These are phyloP conservation scores for Cyprinodon brontotheroides DNA, from an alignment of 2,113 vertebrate species.

Conservation along the genomic window DNA sequence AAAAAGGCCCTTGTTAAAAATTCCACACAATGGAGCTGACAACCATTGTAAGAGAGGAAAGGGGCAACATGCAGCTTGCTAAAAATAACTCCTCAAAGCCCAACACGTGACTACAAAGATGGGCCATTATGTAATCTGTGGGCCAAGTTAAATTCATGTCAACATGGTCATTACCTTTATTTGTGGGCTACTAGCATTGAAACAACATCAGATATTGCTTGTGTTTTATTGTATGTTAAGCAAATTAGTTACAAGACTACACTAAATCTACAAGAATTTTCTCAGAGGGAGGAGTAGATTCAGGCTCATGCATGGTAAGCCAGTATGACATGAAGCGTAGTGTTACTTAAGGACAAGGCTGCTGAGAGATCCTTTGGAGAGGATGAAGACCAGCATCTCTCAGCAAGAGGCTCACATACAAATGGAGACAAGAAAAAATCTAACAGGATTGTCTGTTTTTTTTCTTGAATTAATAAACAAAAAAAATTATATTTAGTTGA, in stretches of 20 bases:
- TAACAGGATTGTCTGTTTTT: neutral
- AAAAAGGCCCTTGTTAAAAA: constrained; percentile 82
- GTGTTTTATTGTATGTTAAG: constrained; percentile 15
- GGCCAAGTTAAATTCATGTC: constrained; percentile 45
- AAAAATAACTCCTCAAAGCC: constrained; percentile 70
- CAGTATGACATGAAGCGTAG: constrained; percentile 45
- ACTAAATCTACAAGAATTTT: constrained; percentile 28
- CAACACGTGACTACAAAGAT: constrained; percentile 64
- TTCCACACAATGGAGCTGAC: constrained; percentile 73
- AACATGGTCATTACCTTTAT: constrained; percentile 33
- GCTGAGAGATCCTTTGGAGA: constrained; percentile 33
- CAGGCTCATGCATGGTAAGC: constrained; percentile 15
- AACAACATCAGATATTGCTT: constrained; percentile 8
- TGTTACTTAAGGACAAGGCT: constrained; percentile 59
- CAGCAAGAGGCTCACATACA: neutral
- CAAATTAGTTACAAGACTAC: constrained; percentile 19
- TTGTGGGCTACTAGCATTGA: constrained; percentile 2
- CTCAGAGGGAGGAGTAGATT: constrained; percentile 18
- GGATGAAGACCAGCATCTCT: constrained; percentile 12
- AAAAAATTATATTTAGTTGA: neutral
- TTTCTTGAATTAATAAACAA: neutral
- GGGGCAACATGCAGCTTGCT: constrained; percentile 70
- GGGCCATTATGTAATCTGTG: constrained; percentile 69
- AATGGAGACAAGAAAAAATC: neutral
- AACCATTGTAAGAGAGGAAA: constrained; percentile 70